Evolutionary conservation across 2,888 invertebrate genomes (phyloP).

Genomic region (Zele albiditarsus): DNA sequence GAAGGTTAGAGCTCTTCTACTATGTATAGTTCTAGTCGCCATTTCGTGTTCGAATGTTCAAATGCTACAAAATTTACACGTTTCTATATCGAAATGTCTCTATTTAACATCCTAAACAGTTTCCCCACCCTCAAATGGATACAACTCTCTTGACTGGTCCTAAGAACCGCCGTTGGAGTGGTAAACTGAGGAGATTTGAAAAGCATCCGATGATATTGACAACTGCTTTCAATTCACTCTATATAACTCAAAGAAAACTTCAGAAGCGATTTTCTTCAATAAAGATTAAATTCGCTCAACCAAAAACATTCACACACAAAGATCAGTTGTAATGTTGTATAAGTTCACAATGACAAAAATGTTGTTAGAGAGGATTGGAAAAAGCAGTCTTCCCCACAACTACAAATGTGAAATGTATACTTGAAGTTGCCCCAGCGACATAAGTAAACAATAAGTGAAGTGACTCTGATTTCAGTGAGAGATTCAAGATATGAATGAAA

Average conservation of each 20-base stretch:
- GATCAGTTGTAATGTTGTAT: background rate
- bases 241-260: background rate
- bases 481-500: no score
- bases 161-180: background rate
- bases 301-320: background rate
- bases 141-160: background rate
- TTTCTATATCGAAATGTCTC: background rate
- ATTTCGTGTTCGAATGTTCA: background rate
- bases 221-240: background rate
- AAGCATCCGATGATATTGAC: background rate
- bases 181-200: background rate
- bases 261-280: background rate
- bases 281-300: background rate
- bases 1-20: background rate
- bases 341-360: background rate
- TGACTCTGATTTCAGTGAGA: no score
- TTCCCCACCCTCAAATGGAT: background rate
- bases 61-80: background rate
- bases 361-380: background rate
- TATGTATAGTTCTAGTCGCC: background rate
- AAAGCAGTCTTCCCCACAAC: no score
- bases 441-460: no score
- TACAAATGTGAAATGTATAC: no score
- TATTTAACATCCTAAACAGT: background rate
- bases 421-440: no score